Evolutionary conservation across 2,113 vertebrate genomes (phyloP).

Genomic region (Arothron firmamentum): DNA sequence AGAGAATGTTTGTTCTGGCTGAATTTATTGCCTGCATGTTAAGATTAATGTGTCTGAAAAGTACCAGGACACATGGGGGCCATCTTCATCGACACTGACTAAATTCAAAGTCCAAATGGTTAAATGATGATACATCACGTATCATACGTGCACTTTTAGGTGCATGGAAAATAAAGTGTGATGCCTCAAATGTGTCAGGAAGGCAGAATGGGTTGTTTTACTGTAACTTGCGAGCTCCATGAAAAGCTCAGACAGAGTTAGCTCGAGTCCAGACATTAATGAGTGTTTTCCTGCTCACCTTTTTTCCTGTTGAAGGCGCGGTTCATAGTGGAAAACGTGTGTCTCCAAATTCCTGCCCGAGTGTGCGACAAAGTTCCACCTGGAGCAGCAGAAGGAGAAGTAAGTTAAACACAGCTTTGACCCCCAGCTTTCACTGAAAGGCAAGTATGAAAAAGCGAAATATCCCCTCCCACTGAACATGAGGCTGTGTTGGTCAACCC

Average conservation of each 20-base stretch:
- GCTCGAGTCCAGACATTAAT: constrained; percentile 1
- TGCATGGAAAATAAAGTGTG: no score
- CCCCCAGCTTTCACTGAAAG: constrained; percentile 16
- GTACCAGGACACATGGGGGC: no score
- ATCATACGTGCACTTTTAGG: no score
- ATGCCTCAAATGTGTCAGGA: no score
- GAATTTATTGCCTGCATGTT: neutral
- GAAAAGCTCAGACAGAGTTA: neutral
- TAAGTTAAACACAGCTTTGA: constrained; percentile 19
- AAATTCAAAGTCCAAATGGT: no score
- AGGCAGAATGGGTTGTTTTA: no score
- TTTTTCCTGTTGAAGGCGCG: constrained; percentile 92
- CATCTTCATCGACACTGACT: no score
- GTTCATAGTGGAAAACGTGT: constrained; percentile 82
- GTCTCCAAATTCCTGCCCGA: constrained; percentile 43
- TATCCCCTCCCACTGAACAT: constrained; percentile 10
- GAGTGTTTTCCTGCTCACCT: constrained; percentile 70
- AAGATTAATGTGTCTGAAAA: neutral
- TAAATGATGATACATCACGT: no score
- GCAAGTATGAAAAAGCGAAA: constrained; percentile 11
- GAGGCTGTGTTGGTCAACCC: constrained; percentile 26
- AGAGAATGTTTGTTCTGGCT: neutral
- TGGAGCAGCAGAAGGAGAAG: constrained; percentile 45
- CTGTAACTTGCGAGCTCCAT: neutral
- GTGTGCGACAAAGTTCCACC: constrained; percentile 64